Percentiles rank a stretch among this genome's conserved stretches.
Conservation (phyloP, 2,113 vertebrate genomes). For the Pangasianodon hypophthalmus region DNA sequence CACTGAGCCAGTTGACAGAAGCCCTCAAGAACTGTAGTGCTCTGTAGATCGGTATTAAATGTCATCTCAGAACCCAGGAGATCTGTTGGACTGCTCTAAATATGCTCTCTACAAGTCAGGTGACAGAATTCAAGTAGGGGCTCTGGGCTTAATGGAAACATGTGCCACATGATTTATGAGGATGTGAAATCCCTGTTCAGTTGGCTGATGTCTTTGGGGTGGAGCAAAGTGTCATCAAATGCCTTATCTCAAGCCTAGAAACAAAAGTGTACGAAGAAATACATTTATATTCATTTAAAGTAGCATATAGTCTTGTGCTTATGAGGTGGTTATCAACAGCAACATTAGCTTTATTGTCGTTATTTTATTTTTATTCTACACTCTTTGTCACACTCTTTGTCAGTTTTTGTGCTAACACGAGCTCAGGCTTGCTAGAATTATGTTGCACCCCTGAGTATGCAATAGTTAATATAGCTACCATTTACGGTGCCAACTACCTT, state of each 20-base stretch:
- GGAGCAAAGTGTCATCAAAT: slow-evolving; percentile 50
- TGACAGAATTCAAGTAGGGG: slow-evolving; percentile 42
- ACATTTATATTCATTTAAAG: background rate
- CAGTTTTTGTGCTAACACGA: background rate
- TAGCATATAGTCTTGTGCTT: background rate
- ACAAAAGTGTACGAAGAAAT: background rate
- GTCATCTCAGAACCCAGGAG: slow-evolving; percentile 64
- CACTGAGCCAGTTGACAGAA: slow-evolving; percentile 51
- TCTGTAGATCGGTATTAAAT: slow-evolving; percentile 64
- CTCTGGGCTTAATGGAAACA: slow-evolving; percentile 53
- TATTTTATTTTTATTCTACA: background rate
- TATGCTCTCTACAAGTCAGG: slow-evolving; percentile 57
- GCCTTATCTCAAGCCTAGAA: slow-evolving; percentile 16
- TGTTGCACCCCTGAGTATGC: background rate
- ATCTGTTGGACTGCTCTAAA: slow-evolving; percentile 60
- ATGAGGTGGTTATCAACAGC: background rate
- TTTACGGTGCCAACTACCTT: background rate
- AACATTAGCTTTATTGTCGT: background rate
- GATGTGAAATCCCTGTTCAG: slow-evolving; percentile 56
- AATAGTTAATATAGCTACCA: background rate
- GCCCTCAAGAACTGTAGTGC: slow-evolving; percentile 58
- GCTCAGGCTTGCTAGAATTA: background rate
- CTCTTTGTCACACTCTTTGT: background rate
- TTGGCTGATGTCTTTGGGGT: slow-evolving; percentile 46
- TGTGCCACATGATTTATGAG: slow-evolving; percentile 66